Base-by-base conservation (phyloP, 2,113 vertebrate species). In the Syngnathus floridae region DNA sequence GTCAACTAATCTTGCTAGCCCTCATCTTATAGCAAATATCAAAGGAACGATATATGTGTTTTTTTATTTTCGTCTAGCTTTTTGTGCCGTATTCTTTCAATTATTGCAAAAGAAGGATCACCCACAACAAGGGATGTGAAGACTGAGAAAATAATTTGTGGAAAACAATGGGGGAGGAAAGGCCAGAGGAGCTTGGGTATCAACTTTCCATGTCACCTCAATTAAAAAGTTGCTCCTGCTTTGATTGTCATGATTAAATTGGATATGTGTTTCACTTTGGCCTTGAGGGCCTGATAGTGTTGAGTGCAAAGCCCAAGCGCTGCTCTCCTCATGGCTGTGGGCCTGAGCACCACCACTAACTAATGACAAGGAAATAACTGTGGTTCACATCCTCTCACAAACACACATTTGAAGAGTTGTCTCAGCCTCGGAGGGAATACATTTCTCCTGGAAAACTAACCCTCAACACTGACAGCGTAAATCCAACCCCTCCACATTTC, bases 291-390 rank as follows among this genome's bases (percentile, higher is more conserved):
- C 21, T 26, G 61, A 69, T 62, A 63, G 36, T 0, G 16, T 76
- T 72, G 51, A 76, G 73, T 71, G 67, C 66, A 17, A 78, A 75
- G 59, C 75, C 72, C 58, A 56, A 68, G 71, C 57, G 66, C 73
- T 70, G 74, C 72, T 72, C 59, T 71, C 66, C 63, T 65, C 52
- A 57, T 67, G 54, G 78, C 78, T 74, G 76, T 78, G 70, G 73
- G 69, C 67, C 57, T 5, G 16, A 7, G 26, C 26, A 49, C n/a
- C 69, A 77, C 79, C 75, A 17, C 81, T 70, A 82, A 85, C 77
- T 87, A 89, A 89, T 85, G 79, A 86, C 74, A 83, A 78, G 82
- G 86, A 89, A 89, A 89, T 88, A 84, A 84, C 84, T 90, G 88
- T 81, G 90, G 88, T 86, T 73, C 61, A 22, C 65, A 61, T 82